Base-by-base conservation (phyloP, 92 coral and sea anemone species). In the Montipora capitata region DNA sequence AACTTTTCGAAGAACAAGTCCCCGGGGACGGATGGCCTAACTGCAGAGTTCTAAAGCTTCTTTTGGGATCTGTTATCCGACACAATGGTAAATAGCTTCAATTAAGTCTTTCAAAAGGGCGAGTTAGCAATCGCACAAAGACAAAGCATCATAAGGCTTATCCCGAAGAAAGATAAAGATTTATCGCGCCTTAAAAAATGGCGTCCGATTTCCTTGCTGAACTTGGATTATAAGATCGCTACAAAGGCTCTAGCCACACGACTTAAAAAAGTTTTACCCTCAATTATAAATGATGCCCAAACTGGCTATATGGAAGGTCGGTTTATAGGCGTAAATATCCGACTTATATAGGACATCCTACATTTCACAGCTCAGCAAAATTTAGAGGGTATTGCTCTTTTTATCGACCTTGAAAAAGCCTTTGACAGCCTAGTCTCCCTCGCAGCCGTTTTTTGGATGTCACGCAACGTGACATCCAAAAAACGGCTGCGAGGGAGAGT, bases 271-370 rank as follows among this genome's bases (percentile, higher is more conserved):
- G 78, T 82, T 1, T 13, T 81, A 17, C 74, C 74, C 10, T 7
- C 45, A 4, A 71, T 87, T 7, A 80, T 88, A 35, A 71, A 69
- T 42, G 68, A 65, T 39, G 62, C 64, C 16, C 87, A 88, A 52
- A 79, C 87, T 58, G 80, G 91, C 39, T 88, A 84, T 62, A 40
- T 84, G 16, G 72, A 84, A 75, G 89, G 74, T n/a, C 75, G 89
- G 64, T 84, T 54, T 72, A 57, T 79, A 0, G 79, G 91, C 2
- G 80, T 72, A 80, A 88, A 80, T 69, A 88, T 88, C 59, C 67
- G 85, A 17, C 74, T 80, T 41, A 80, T 63, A 18, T 70, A 2
- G 20, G 70, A 72, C 56, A 39, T 45, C 52, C 9, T 61, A 3
- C 67, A 80, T 15, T 35, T 54, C 62, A 64, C 85, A 8, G 48